Conservation (phyloP, 53 echinoderm and acorn worm genomes). For the Echinarachnius parma region DNA sequence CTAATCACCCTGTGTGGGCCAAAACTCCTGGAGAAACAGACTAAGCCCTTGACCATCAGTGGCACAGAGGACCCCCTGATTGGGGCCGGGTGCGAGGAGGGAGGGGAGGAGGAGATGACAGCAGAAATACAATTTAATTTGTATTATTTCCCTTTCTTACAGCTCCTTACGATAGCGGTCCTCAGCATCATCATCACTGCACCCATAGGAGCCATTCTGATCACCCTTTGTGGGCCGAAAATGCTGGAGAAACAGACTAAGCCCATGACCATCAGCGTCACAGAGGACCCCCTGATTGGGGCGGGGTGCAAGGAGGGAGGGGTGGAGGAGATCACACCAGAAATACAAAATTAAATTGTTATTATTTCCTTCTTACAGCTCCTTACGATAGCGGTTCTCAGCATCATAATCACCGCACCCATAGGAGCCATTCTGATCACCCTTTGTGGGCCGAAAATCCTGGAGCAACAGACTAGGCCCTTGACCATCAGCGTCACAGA, state of each 20-base stretch:
- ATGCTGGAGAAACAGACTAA: conserved; percentile 64
- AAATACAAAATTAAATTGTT: no score
- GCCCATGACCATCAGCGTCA: neutral
- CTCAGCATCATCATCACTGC: conserved; percentile 88
- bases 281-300: neutral
- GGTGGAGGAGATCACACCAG: conserved; percentile 10
- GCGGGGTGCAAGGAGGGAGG: conserved; percentile 1
- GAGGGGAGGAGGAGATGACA: conserved; percentile 23
- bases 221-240: conserved; percentile 79
- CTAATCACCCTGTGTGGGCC: conserved; percentile 82
- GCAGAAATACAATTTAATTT: no score
- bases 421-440: conserved; percentile 84
- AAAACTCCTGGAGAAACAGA: conserved; percentile 66
- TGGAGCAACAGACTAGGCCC: conserved; percentile 54
- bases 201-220: conserved; percentile 82
- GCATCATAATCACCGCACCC: conserved; percentile 89
- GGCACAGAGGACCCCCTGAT: neutral
- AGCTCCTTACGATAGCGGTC: conserved; percentile 87
- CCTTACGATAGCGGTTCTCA: conserved; percentile 80
- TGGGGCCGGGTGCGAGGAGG: conserved; percentile 9
- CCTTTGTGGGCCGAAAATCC: conserved; percentile 73
- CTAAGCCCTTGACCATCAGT: conserved; percentile 1
- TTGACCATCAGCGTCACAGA: neutral
- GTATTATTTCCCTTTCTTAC: neutral
- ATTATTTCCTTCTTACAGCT: conserved; percentile 39